These are phyloP conservation scores for Girardinichthys multiradiatus DNA, from an alignment of 2,113 vertebrate genomes.

Conservation along the genomic window DNA sequence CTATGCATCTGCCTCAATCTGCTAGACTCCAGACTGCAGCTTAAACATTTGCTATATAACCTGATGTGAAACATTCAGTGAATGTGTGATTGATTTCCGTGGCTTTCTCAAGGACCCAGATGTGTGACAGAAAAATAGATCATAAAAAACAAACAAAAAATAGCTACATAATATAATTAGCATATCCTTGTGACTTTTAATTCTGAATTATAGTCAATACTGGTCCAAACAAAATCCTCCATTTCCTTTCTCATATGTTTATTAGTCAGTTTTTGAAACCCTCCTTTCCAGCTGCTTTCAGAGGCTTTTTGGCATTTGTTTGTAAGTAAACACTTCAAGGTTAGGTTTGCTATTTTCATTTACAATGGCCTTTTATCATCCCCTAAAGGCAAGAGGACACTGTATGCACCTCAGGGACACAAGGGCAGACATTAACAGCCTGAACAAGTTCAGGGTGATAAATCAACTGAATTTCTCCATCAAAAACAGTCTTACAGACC, in stretches of 20 bases:
- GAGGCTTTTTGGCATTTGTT: not conserved
- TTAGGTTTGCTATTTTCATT: not conserved
- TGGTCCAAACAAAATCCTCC: not conserved
- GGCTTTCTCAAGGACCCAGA: too few relatives aligned
- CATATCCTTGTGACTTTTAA: not conserved
- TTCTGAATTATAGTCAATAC: not conserved
- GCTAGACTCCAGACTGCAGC: too few relatives aligned
- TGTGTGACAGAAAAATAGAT: too few relatives aligned
- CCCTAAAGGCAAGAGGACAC: not conserved
- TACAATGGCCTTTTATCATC: not conserved
- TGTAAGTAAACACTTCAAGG: not conserved
- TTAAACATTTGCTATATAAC: too few relatives aligned
- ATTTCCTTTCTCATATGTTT: not conserved
- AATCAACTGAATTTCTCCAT: not conserved
- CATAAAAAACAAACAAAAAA: too few relatives aligned
- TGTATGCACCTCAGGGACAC: not conserved
- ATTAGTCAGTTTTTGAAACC: not conserved
- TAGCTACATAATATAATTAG: too few relatives aligned
- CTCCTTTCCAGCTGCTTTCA: not conserved
- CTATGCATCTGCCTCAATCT: too few relatives aligned
- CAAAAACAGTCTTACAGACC: not conserved
- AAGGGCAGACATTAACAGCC: not conserved
- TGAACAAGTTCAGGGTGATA: not conserved
- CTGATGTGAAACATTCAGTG: too few relatives aligned
- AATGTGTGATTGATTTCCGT: too few relatives aligned